Percentiles rank a stretch among this genome's conserved stretches.
Conservation (phyloP, 1,140 invertebrate genomes). For the Solenopsis fugax region DNA sequence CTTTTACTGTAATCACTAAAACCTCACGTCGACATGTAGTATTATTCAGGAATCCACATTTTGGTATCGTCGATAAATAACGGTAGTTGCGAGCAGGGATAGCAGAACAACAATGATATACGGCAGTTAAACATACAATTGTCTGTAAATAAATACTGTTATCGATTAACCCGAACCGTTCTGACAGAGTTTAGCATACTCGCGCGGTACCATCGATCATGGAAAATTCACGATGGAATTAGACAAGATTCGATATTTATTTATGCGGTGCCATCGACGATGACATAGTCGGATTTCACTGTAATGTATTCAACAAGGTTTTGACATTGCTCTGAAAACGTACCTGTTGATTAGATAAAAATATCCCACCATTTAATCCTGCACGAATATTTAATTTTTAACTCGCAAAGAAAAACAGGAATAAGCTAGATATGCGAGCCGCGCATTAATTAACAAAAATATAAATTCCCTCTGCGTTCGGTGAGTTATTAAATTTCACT, state of each 20-base stretch:
- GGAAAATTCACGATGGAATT: slow-evolving; percentile 43
- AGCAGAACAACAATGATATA: slow-evolving; percentile 56
- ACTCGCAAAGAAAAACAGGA: slow-evolving; percentile 45
- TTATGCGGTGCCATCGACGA: slow-evolving; percentile 1
- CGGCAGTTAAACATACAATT: slow-evolving; percentile 56
- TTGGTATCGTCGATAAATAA: slow-evolving; percentile 43
- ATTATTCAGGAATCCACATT: slow-evolving; percentile 22
- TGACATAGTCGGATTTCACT: background rate
- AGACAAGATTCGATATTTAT: slow-evolving; percentile 58
- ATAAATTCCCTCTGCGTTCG: slow-evolving; percentile 61
- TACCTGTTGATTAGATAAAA: slow-evolving; percentile 62
- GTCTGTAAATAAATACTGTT: slow-evolving; percentile 60
- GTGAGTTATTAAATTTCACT: slow-evolving; percentile 64
- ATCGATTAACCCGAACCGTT: slow-evolving; percentile 49
- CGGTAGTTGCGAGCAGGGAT: slow-evolving; percentile 18
- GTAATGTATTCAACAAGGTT: slow-evolving; percentile 5
- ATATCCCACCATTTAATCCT: slow-evolving; percentile 33
- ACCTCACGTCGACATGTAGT: slow-evolving; percentile 15
- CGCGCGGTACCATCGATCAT: slow-evolving; percentile 43
- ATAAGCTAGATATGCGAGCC: slow-evolving; percentile 55
- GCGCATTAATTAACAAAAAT: slow-evolving; percentile 65
- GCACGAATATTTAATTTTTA: slow-evolving; percentile 52
- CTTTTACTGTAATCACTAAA: background rate
- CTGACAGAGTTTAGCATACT: slow-evolving; percentile 27
- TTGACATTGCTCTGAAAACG: slow-evolving; percentile 32